Evolutionary conservation across 2,797 vertebrate genomes (phyloP).

Genomic region (Anableps anableps): DNA sequence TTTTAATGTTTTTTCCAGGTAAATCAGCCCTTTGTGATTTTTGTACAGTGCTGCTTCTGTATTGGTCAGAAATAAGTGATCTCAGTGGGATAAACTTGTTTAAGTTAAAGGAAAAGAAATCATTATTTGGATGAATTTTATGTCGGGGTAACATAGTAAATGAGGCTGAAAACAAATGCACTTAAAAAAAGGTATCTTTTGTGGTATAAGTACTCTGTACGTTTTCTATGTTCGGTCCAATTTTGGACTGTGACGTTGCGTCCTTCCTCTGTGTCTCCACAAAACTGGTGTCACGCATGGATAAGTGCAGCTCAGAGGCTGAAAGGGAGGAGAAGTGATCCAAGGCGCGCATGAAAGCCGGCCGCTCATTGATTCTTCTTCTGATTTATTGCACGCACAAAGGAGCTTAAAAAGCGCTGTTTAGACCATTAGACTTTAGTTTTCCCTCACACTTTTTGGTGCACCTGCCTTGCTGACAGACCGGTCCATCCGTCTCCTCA

Average conservation of each 20-base stretch:
- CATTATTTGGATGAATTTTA: not conserved
- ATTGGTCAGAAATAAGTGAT: not conserved
- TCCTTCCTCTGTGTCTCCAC: slow-evolving; percentile 73
- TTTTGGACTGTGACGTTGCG: slow-evolving; percentile 69
- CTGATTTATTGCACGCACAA: not conserved
- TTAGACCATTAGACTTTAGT: not conserved
- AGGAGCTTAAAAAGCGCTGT: not conserved
- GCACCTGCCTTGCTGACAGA: slow-evolving; percentile 77
- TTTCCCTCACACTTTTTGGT: slow-evolving; percentile 2
- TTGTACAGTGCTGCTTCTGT: not conserved
- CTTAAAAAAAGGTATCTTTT: no score
- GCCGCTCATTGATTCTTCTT: slow-evolving; percentile 35
- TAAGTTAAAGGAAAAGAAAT: not conserved
- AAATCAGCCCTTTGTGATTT: not conserved
- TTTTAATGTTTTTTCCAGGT: not conserved
- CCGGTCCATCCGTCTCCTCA: slow-evolving; percentile 48
- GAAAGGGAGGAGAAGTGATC: slow-evolving; percentile 48
- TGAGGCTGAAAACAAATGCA: not conserved
- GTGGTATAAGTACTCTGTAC: not conserved
- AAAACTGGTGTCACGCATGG: slow-evolving; percentile 67
- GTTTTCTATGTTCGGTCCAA: not conserved
- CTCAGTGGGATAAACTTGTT: not conserved
- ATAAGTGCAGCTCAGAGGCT: slow-evolving; percentile 45
- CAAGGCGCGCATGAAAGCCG: slow-evolving; percentile 35
- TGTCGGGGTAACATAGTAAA: not conserved